Evolutionary conservation across 2,797 vertebrate genomes (phyloP).

Genomic region (Echeneis naucrates): DNA sequence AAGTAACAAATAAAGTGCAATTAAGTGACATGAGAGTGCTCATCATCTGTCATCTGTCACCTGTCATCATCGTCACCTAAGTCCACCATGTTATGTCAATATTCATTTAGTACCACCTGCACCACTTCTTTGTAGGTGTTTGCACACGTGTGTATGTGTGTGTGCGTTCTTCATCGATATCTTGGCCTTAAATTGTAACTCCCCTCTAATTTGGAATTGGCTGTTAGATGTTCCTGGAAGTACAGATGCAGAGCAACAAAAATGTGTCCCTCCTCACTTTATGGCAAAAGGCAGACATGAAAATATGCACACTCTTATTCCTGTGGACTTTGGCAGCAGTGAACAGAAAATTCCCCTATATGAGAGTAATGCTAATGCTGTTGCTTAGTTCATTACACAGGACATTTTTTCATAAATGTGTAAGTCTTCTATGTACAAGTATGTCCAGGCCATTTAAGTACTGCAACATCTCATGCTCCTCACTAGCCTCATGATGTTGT

Average conservation of each 20-base stretch:
- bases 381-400: slow-evolving; percentile 12
- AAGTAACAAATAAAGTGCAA: too few relatives aligned
- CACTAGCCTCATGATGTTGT: too few relatives aligned
- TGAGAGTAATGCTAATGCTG: slow-evolving; percentile 8
- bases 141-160: neutral
- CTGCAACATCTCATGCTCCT: too few relatives aligned
- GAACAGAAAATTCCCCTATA: slow-evolving; percentile 43
- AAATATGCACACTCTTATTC: slow-evolving; percentile 44
- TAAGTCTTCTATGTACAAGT: slow-evolving; percentile 4
- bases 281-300: slow-evolving; percentile 19
- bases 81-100: too few relatives aligned
- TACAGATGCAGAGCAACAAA: slow-evolving; percentile 9
- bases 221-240: slow-evolving; percentile 33
- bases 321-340: slow-evolving; percentile 47
- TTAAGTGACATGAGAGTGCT: too few relatives aligned
- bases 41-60: too few relatives aligned
- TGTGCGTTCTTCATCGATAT: slow-evolving; percentile 19
- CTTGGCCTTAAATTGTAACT: slow-evolving; percentile 19
- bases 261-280: slow-evolving; percentile 29
- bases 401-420: slow-evolving; percentile 25
- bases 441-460: neutral
- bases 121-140: too few relatives aligned
- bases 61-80: too few relatives aligned
- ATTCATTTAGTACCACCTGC: too few relatives aligned
- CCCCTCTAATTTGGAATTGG: slow-evolving; percentile 31